Base-by-base conservation (phyloP, 1,140 invertebrate genomes). In the Calephelis virginiensis region DNA sequence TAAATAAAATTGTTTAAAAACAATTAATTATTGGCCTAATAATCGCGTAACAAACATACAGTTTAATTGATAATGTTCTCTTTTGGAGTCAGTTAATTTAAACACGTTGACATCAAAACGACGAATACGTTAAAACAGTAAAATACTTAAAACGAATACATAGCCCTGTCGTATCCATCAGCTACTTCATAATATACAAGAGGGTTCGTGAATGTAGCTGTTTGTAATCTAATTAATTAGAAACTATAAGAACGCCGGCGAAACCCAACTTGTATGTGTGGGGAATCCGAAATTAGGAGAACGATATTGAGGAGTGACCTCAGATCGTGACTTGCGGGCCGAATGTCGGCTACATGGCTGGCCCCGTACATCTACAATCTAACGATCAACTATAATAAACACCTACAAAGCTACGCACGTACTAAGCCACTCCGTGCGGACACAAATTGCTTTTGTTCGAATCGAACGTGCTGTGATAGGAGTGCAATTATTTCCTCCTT, bases 371-470 rank as follows among this genome's bases (percentile, higher is more conserved):
- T 62, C 61, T 43, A 67, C 66, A 76, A 74, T 70, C 70, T 72
- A 75, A 73, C 68, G 63, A 72, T 72, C 59, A 74, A 66, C 78
- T 72, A 75, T 89, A 86, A 89, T 89, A 89, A 85, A 86, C 84
- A 82, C 82, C 83, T 87, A 82, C 74, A 74, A 86, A 70, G 82
- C 82, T 60, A 81, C 81, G 79, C 86, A 89, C 82, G 85, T 86
- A 86, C 85, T 71, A 77, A 78, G 73, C 74, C 81, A 80, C 78
- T 86, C 76, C 82, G 81, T 87, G 84, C 81, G 81, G 78, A 86
- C 86, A 89, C 83, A 89, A 87, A 89, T 89, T 86, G 85, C 81
- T 86, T 89, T 89, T 87, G 86, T 89, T 87, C 81, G 72, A 71
- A 68, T 74, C 73, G 83, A 78, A 87, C 80, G 83, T 83, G 85